phyloP scores from a whole-genome alignment of 2,113 vertebrate genomes.

The Bujurquina vittata region DNA sequence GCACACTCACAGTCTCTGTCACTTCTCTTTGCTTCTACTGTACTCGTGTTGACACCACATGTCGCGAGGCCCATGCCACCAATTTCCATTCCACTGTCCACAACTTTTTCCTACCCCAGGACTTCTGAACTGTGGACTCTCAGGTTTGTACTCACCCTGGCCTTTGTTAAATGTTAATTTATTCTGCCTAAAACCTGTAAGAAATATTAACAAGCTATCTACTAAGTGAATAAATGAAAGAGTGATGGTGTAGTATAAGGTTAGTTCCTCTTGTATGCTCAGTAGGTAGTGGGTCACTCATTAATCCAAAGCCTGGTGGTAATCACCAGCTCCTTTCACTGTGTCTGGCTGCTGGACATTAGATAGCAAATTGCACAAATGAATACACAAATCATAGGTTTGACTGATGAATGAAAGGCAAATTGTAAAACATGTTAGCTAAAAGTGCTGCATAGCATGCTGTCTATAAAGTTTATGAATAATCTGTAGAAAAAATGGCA shows the following conservation, averaged over 20 bases:
- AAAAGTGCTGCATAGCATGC: not conserved
- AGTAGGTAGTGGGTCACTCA: not conserved
- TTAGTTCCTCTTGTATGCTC: not conserved
- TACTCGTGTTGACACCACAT: slow-evolving; percentile 28
- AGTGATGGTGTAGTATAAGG: no score
- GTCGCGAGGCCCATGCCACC: not conserved
- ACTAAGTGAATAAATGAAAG: not conserved
- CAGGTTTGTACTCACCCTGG: not conserved
- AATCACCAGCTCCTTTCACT: not conserved
- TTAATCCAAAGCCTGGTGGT: not conserved
- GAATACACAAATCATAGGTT: not conserved
- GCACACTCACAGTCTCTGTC: slow-evolving; percentile 35
- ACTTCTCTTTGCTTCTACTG: slow-evolving; percentile 26
- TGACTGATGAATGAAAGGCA: not conserved
- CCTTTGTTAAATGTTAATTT: not conserved
- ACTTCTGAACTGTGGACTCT: not conserved
- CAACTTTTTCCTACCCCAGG: not conserved
- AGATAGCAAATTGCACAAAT: not conserved
- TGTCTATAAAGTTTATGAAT: not conserved
- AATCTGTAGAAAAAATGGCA: not conserved
- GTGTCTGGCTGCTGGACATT: not conserved
- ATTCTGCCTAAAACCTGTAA: not conserved
- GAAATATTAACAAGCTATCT: not conserved
- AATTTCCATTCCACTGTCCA: slow-evolving; percentile 1
- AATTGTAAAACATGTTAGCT: not conserved